Conservation (phyloP, 2,888 invertebrate species). For the Tachina fera region DNA sequence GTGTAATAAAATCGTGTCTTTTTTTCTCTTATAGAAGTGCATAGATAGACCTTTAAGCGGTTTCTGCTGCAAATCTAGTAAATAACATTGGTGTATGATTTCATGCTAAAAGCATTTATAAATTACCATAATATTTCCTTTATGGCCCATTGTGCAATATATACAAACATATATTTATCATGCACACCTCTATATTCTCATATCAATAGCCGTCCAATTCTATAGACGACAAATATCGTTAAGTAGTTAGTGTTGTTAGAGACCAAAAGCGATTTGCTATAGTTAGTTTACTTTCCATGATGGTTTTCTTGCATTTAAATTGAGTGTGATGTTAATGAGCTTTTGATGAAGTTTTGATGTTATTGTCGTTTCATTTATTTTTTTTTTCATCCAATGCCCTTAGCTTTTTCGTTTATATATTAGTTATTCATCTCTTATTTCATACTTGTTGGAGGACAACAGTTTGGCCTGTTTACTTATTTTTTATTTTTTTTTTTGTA, state of each 20-base stretch:
- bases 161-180: not conserved
- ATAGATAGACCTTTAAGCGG: too few relatives aligned
- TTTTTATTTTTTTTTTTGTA: constrained; percentile 1
- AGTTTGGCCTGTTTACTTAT: constrained; percentile 13
- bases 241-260: constrained; percentile 54
- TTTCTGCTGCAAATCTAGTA: too few relatives aligned
- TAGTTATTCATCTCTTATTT: constrained; percentile 35
- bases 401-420: constrained; percentile 16
- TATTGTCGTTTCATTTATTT: constrained; percentile 42
- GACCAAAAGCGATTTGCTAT: constrained; percentile 32
- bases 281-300: constrained; percentile 38
- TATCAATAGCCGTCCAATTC: constrained; percentile 5
- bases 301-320: constrained; percentile 68
- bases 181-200: not conserved
- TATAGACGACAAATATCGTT: constrained; percentile 42
- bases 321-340: constrained; percentile 71
- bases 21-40: too few relatives aligned
- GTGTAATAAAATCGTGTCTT: too few relatives aligned
- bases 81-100: too few relatives aligned
- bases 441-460: constrained; percentile 25
- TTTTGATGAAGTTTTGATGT: constrained; percentile 72
- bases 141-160: not conserved
- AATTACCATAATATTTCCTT: not conserved
- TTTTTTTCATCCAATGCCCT: constrained; percentile 26
- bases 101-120: too few relatives aligned